A percentile compares a stretch with the other conserved stretches of the same genome.
These are phyloP conservation scores for Poeciliopsis infans DNA, from an alignment of 2,797 vertebrate genomes.

Conservation along the genomic window DNA sequence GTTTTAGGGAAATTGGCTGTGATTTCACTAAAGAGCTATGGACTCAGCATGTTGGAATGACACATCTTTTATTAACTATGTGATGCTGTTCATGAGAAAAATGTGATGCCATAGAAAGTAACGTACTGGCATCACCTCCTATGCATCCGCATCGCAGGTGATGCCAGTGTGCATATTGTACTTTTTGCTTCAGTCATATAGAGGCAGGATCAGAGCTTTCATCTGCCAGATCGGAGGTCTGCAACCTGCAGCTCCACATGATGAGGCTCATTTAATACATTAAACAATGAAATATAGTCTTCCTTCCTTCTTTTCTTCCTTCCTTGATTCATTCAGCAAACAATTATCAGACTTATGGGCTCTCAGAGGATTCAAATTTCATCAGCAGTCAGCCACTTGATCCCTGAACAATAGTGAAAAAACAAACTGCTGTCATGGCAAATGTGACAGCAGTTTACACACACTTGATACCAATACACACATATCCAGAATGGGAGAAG, in stretches of 20 bases:
- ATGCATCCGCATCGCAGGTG: too few species aligned
- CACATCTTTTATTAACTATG: too few species aligned
- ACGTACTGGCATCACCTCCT: neutral
- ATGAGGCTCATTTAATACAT: neutral
- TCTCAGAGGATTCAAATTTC: neutral
- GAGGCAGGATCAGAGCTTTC: neutral
- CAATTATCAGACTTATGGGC: neutral
- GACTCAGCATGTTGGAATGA: too few species aligned
- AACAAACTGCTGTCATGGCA: too few species aligned
- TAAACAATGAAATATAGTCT: neutral
- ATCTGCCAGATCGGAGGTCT: neutral
- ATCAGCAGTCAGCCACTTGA: neutral
- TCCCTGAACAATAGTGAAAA: too few species aligned
- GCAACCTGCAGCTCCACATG: neutral
- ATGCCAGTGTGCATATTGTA: neutral
- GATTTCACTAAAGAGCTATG: too few species aligned
- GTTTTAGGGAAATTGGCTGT: too few species aligned
- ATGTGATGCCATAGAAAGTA: neutral
- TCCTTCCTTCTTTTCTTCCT: too few species aligned
- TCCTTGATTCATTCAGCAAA: neutral
- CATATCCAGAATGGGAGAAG: neutral
- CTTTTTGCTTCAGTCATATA: neutral
- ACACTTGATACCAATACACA: neutral
- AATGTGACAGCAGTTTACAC: too few species aligned
- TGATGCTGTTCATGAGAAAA: neutral